Percentiles rank a stretch among this genome's conserved stretches.
Conservation (phyloP, 2,888 invertebrate species). For the Phalera bucephala region DNA sequence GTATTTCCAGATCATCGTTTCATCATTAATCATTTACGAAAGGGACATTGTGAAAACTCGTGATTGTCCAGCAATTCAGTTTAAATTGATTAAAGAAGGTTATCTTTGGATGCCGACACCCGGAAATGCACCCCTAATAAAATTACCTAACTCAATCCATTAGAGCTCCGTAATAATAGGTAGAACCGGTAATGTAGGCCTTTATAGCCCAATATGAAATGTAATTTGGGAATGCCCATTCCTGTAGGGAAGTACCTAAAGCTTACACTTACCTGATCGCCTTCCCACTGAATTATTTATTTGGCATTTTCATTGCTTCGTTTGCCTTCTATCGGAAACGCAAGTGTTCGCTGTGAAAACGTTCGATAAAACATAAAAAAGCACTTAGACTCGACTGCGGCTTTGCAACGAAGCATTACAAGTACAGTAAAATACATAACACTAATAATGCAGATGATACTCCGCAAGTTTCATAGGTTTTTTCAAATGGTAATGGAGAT, state of each 20-base stretch:
- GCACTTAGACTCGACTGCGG: conserved; percentile 34
- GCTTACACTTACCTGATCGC: conserved; percentile 30
- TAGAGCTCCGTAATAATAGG: conserved; percentile 20
- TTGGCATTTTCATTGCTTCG: conserved; percentile 55
- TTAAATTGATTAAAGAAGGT: too few relatives aligned
- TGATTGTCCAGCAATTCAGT: too few relatives aligned
- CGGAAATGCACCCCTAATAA: background rate
- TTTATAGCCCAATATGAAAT: conserved; percentile 13
- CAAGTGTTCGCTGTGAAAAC: conserved; percentile 44
- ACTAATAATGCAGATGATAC: too few relatives aligned
- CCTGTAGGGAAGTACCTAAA: conserved; percentile 8
- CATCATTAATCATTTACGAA: too few relatives aligned
- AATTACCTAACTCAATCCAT: conserved; percentile 11
- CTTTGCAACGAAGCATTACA: conserved; percentile 8
- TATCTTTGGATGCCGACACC: background rate
- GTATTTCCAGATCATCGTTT: too few relatives aligned
- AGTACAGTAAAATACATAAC: too few relatives aligned
- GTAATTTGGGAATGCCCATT: conserved; percentile 16
- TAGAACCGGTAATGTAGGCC: conserved; percentile 6
- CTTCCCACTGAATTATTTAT: conserved; percentile 57
- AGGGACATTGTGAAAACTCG: too few relatives aligned
- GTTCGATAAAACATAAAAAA: conserved; percentile 51
- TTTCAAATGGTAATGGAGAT: too few relatives aligned
- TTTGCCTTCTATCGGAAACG: conserved; percentile 52
- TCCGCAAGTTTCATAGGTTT: too few relatives aligned